phyloP scores from a whole-genome alignment of 1,140 invertebrate species.

The Trichoplusia ni region DNA sequence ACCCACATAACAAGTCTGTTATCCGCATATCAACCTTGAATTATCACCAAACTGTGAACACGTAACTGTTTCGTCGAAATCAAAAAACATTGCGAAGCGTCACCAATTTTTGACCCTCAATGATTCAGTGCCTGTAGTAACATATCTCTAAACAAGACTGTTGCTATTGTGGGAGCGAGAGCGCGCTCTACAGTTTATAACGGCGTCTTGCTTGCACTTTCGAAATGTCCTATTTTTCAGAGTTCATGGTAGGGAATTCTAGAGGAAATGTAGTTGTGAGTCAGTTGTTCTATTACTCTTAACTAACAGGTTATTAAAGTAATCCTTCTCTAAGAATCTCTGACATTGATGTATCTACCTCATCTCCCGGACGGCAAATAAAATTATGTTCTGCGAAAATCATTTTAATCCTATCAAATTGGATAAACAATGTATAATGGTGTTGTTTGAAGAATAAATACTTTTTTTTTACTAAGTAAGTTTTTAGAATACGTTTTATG shows the following conservation, averaged over 20 bases:
- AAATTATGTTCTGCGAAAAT: constrained; percentile 10
- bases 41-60: not conserved
- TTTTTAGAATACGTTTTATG: too few relatives aligned
- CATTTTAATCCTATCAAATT: constrained; percentile 10
- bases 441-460: too few relatives aligned
- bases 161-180: too few relatives aligned
- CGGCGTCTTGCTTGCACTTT: too few relatives aligned
- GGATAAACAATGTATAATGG: constrained; percentile 7
- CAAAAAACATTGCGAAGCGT: not conserved
- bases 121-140: too few relatives aligned
- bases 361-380: constrained; percentile 12
- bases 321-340: constrained; percentile 21
- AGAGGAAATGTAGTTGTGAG: not conserved
- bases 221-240: too few relatives aligned
- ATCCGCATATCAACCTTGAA: too few relatives aligned
- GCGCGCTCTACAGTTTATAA: too few relatives aligned
- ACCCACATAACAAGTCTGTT: too few relatives aligned
- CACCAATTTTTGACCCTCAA: constrained; percentile 6
- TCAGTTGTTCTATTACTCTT: constrained; percentile 10
- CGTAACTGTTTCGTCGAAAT: not conserved
- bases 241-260: too few relatives aligned
- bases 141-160: too few relatives aligned
- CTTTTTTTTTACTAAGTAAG: too few relatives aligned
- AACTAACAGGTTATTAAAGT: constrained; percentile 14
- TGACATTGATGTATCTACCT: constrained; percentile 27